Evolutionary conservation across 2,888 invertebrate genomes (phyloP).

Genomic region (Lycophotia porphyrea): DNA sequence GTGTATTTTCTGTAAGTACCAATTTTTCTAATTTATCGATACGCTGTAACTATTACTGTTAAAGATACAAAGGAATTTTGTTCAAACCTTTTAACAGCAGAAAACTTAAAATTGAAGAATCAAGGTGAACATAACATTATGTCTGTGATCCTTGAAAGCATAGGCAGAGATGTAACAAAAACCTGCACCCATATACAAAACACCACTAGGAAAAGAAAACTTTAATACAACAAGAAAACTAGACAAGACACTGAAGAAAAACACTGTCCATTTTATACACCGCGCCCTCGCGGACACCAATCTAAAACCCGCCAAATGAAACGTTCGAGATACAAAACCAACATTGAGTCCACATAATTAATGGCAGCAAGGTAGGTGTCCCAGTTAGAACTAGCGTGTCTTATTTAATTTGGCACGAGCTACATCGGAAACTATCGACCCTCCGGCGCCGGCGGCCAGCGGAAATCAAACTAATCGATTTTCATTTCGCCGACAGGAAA

Average conservation of each 20-base stretch:
- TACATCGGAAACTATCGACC: constrained; percentile 87
- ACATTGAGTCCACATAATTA: constrained; percentile 61
- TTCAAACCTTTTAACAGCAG: not conserved
- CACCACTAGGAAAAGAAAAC: not conserved
- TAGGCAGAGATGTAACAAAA: not conserved
- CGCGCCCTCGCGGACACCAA: constrained; percentile 22
- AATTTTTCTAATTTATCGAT: not conserved
- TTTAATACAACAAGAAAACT: not conserved
- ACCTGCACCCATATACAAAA: not conserved
- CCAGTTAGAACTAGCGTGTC: constrained; percentile 77
- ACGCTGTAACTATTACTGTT: not conserved
- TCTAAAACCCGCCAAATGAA: constrained; percentile 43
- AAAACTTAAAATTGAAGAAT: not conserved
- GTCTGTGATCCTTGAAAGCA: not conserved
- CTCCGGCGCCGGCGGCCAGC: constrained; percentile 80
- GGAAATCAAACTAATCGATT: constrained; percentile 91
- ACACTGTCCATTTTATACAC: constrained; percentile 16
- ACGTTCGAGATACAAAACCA: constrained; percentile 57
- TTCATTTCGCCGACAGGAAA: constrained; percentile 89
- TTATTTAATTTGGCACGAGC: constrained; percentile 84
- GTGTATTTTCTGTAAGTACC: constrained; percentile 50
- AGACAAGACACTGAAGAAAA: constrained; percentile 1
- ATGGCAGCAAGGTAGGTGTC: constrained; percentile 65
- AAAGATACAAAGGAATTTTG: not conserved
- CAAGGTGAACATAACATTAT: not conserved